A percentile compares a stretch with the other conserved stretches of the same genome.
These are phyloP conservation scores for Phalanger gymnotis DNA, from an alignment of 2,797 vertebrate genomes.

Conservation along the genomic window DNA sequence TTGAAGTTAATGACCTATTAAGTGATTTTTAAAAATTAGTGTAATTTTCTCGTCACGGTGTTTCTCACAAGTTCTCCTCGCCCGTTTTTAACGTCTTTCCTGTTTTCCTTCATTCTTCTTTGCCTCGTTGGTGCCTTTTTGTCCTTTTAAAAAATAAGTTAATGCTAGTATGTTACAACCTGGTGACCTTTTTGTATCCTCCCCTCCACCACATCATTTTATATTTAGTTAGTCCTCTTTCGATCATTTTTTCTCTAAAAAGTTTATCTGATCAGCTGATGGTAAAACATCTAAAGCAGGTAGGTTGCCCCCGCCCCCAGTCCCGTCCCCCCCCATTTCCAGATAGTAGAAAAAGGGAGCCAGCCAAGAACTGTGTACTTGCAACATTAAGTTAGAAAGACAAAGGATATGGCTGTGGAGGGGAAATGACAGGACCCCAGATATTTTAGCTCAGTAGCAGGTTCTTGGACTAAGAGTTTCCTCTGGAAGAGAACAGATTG, in stretches of 20 bases:
- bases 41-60: not conserved
- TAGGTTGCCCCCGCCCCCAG: no score
- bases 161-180: not conserved
- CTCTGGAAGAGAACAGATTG: not conserved
- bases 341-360: not conserved
- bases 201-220: fast-evolving
- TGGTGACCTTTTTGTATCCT: not conserved
- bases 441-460: not conserved
- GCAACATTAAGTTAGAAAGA: not conserved
- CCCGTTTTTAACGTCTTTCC: not conserved
- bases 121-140: not conserved
- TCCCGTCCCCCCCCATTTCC: not conserved
- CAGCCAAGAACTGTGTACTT: not conserved
- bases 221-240: no score
- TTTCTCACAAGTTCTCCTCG: not conserved
- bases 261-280: not conserved
- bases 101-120: not conserved
- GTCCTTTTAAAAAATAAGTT: not conserved
- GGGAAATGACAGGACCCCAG: not conserved
- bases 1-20: constrained; percentile 17
- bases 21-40: not conserved
- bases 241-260: not conserved
- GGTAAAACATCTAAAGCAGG: not conserved
- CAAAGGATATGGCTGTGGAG: not conserved
- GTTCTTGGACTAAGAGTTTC: not conserved